These are phyloP conservation scores for Amiota communis DNA, from an alignment of 2,888 invertebrate species.

Conservation along the genomic window DNA sequence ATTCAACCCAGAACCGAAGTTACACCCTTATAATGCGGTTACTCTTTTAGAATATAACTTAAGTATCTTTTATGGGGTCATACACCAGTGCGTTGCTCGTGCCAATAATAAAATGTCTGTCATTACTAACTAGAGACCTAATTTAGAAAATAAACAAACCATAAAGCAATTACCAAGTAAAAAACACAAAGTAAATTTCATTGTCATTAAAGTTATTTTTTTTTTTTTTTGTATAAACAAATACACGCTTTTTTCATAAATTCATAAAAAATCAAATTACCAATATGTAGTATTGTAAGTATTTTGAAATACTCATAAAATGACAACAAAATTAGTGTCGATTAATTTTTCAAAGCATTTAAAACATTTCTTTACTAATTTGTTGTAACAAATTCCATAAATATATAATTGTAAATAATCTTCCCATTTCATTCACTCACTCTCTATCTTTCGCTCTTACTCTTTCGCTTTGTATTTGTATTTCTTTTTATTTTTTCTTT, in stretches of 20 bases:
- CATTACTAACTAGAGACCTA: no score
- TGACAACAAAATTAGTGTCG: slow-evolving; percentile 21
- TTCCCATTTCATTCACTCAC: neutral
- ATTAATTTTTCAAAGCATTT: slow-evolving; percentile 26
- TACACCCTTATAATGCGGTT: no score
- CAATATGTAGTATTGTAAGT: neutral
- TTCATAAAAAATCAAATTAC: neutral
- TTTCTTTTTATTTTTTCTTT: neutral
- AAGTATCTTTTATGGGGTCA: no score
- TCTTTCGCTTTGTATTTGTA: neutral
- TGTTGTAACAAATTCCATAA: slow-evolving; percentile 28
- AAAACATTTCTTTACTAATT: slow-evolving; percentile 24
- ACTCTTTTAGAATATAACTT: no score
- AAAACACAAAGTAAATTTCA: neutral
- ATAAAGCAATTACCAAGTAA: no score
- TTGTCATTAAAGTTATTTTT: no score
- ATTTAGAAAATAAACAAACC: no score
- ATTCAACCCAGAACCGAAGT: no score
- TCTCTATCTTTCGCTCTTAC: neutral
- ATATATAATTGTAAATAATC: neutral
- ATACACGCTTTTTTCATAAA: slow-evolving; percentile 1
- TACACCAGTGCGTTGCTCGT: no score
- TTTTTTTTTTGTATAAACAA: neutral
- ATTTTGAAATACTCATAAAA: neutral
- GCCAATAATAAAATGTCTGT: no score